Base-by-base conservation (phyloP, 2,888 invertebrate genomes). In the Agonopterix arenella region DNA sequence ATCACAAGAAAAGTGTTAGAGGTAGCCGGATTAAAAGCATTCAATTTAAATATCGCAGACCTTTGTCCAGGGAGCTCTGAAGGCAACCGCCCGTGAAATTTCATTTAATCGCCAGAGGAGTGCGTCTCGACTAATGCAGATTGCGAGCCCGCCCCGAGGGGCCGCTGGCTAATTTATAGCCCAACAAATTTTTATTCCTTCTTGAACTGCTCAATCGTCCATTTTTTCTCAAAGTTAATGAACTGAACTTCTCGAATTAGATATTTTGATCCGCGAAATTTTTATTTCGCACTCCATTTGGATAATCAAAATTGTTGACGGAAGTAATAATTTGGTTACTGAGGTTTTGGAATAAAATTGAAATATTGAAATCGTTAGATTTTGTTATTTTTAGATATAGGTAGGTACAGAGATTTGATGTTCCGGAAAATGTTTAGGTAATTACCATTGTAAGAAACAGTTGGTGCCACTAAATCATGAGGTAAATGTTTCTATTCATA, bases 121-220 rank as follows among this genome's bases (percentile, higher is more conserved):
- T 85, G 85, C 84, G 84, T 82, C 84, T 75, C 73, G 67, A 73
- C 82, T 86, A 85, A 86, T 85, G 85, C 85, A 85, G 85, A 85
- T 84, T 83, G 84, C 78, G 78, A 75, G 71, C 61, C 70, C 76
- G 70, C 63, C 77, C 77, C 76, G 65, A 71, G 76, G 70, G 65
- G 72, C 76, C 69, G 66, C 69, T 64, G 73, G 78, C 80, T 85
- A 85, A 86, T 85, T 85, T 85, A 86, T 84, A 75, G 77, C 80
- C 76, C 76, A 82, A 84, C 84, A 81, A 84, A 83, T 81, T 84
- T 85, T 83, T 83, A 84, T 83, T 83, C 76, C 75, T 80, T 72
- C 79, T 80, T 77, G 73, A 81, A 84, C 77, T 80, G 79, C 78
- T 80, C 80, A 74, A 80, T 77, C 76, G 71, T 72, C 69, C 73